These are phyloP conservation scores for Hypotaenidia okinawae DNA, from an alignment of 2,797 vertebrate species.

Conservation along the genomic window DNA sequence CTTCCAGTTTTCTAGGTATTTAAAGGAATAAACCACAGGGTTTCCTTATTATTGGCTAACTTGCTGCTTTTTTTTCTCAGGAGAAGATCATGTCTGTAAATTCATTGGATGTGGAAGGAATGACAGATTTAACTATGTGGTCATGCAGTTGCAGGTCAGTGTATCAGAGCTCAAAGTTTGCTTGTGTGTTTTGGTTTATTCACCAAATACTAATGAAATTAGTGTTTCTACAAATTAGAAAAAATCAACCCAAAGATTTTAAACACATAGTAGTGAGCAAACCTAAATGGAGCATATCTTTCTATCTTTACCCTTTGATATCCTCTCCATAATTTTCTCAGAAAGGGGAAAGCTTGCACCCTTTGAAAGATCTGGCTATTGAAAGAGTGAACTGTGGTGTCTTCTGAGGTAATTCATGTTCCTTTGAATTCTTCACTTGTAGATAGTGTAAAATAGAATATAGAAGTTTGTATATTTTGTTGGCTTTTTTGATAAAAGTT, in stretches of 20 bases:
- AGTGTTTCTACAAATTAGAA: background rate
- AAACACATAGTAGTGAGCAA: background rate
- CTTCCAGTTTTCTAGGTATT: background rate
- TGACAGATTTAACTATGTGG: conserved; percentile 98
- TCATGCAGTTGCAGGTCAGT: conserved; percentile 98
- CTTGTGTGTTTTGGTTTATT: background rate
- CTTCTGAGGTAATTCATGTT: background rate
- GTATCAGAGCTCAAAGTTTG: background rate
- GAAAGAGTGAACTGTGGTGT: background rate
- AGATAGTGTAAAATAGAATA: background rate
- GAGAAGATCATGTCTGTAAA: conserved; percentile 97
- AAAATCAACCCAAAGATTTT: background rate
- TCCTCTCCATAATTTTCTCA: background rate
- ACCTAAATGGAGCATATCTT: background rate
- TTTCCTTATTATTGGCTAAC: background rate
- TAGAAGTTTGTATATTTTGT: background rate
- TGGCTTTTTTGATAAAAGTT: background rate
- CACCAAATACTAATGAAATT: background rate
- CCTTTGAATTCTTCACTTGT: background rate
- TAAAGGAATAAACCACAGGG: background rate
- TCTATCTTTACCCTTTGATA: background rate
- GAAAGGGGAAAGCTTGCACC: background rate
- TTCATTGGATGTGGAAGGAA: conserved; percentile 98
- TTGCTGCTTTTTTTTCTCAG: conserved; percentile 72
- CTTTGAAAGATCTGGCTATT: background rate